Evolutionary conservation across 2,797 vertebrate species (phyloP).

Genomic region (Serranus cabrilla): DNA sequence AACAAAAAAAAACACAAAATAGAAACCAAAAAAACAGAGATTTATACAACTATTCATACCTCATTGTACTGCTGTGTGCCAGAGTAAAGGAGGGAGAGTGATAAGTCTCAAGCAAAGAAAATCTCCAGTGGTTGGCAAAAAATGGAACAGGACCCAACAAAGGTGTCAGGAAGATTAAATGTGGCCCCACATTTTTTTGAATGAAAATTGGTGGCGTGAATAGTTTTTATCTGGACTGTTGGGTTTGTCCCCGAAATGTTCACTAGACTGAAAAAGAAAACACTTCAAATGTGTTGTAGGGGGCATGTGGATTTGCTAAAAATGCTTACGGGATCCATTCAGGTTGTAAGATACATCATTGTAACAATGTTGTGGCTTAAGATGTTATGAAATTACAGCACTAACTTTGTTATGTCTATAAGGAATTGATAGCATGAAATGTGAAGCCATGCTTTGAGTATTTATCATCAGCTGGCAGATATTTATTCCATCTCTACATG

Average conservation of each 20-base stretch:
- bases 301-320: conserved; percentile 7
- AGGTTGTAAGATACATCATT: conserved; percentile 40
- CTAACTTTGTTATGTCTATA: conserved; percentile 50
- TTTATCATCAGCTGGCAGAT: conserved; percentile 51
- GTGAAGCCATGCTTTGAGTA: conserved; percentile 55
- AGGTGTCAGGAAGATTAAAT: conserved; percentile 9
- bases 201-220: neutral
- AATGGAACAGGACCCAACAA: conserved; percentile 1
- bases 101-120: conserved; percentile 48
- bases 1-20: conserved; percentile 33
- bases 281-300: conserved; percentile 4
- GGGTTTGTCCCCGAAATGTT: conserved; percentile 11
- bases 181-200: neutral
- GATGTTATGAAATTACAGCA: conserved; percentile 38
- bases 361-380: conserved; percentile 49
- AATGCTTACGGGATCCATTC: conserved; percentile 28
- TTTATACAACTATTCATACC: conserved; percentile 70
- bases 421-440: conserved; percentile 55
- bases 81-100: conserved; percentile 32
- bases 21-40: conserved; percentile 48
- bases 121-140: conserved; percentile 25
- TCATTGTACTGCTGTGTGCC: conserved; percentile 64
- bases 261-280: neutral
- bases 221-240: neutral
- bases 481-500: conserved; percentile 37